Evolutionary conservation across 2,113 vertebrate species (phyloP), one percentile per base, ranked within the genome.

Genomic region (Aplodontia rufa): DNA sequence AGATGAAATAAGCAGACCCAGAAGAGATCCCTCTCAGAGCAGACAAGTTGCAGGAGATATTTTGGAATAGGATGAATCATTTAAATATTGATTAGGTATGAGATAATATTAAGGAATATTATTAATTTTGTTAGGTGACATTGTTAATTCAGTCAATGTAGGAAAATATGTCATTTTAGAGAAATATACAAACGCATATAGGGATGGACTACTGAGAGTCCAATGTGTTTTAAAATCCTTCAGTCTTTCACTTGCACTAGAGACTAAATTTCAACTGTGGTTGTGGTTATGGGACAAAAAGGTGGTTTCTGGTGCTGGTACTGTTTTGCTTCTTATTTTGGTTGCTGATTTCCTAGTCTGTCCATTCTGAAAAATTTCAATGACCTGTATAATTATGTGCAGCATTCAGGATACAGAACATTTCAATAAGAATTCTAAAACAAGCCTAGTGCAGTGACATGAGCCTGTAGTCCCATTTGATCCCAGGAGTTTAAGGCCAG

Each of bases 161-260:
- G 37, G 32, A 95, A 97, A 93, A 60, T 37, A 47, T 5, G 28
- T 35, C 58, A 24, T 91, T 91, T 90, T 60, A 84, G n/a, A 91
- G 71, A 95, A 95, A 93, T 13, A 55, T 13, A 82, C 14, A 72
- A 51, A 81, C 49, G 16, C 74, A 89, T 83, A 71, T 84, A 83
- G n/a, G 45, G 58, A 87, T 28, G 35, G 9, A 58, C 8, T 32
- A 58, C 1, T 82, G 30, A 19, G 14, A 53, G 68, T 53, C 24
- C 6, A 22, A 30, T 76, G 72, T 47, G 82, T 32, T 72, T 81
- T 35, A 37, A 87, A 89, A 68, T 68, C n/a, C 66, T 76, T 66
- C 42, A 69, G 32, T 5, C 71, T 83, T 92, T 75, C 53, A 78
- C 42, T 20, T 35, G 37, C 42, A 28, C 12, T 37, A 86, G 37